phyloP scores from a whole-genome alignment of 2,797 vertebrate species.

The Sebastes minor region DNA sequence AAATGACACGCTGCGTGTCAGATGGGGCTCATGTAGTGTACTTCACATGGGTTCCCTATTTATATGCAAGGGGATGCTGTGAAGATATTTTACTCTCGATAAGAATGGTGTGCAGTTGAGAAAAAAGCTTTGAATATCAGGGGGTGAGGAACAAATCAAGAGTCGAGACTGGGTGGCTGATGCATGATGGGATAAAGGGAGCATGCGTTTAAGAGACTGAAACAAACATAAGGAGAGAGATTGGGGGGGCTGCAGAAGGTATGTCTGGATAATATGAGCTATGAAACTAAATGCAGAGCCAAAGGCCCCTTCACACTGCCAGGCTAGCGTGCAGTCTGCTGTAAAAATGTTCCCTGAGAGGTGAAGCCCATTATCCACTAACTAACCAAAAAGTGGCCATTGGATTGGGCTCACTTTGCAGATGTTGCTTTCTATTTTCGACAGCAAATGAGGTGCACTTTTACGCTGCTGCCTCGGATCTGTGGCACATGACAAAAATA shows the following conservation, averaged over 20 bases:
- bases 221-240: constrained; percentile 4
- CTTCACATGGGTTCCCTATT: background rate
- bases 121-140: background rate
- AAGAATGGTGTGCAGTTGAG: background rate
- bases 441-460: constrained; percentile 45
- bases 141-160: background rate
- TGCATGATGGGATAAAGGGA: constrained; percentile 13
- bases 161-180: constrained; percentile 4
- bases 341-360: constrained; percentile 57
- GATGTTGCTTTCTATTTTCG: constrained; percentile 63
- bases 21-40: background rate
- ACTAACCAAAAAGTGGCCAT: constrained; percentile 64
- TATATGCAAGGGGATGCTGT: constrained; percentile 1
- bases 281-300: constrained; percentile 50
- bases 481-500: constrained; percentile 14
- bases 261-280: constrained; percentile 28
- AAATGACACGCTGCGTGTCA: background rate
- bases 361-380: constrained; percentile 70
- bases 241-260: background rate
- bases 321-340: constrained; percentile 27
- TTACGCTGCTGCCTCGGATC: constrained; percentile 7
- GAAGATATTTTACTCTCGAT: constrained; percentile 10
- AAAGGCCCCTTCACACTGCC: constrained; percentile 31
- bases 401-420: constrained; percentile 53
- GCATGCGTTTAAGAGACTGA: constrained; percentile 25